Base-by-base conservation (phyloP, 2,888 invertebrate genomes). In the Sminthurinus aureus region DNA sequence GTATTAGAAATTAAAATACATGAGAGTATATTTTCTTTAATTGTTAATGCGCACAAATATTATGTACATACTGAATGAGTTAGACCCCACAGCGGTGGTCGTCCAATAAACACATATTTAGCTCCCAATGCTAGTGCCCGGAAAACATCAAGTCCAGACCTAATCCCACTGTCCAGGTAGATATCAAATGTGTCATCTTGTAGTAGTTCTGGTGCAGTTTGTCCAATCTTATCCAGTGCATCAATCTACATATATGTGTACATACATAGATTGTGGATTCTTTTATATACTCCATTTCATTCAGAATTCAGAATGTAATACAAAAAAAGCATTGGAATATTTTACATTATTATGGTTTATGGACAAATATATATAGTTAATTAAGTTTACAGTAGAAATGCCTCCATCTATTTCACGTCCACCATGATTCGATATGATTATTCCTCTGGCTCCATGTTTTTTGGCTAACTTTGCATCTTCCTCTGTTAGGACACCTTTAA, bases 341-440 rank as follows among this genome's bases (percentile, higher is more conserved):
- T n/a, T n/a, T n/a, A n/a, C n/a, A n/a, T n/a, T n/a, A n/a, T n/a
- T n/a, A n/a, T n/a, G n/a, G n/a, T n/a, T n/a, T n/a, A n/a, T n/a
- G n/a, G n/a, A n/a, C n/a, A n/a, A n/a, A n/a, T n/a, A n/a, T n/a
- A n/a, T n/a, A n/a, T n/a, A n/a, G n/a, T n/a, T n/a, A n/a, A n/a
- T n/a, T n/a, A n/a, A n/a, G n/a, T 75, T 90, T 91, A 96, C 96
- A 83, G 96, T 93, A 13, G 97, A 94, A n/a, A 96, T 95, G 12
- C 95, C 94, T n/a, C 94, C 93, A 90, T 97, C 97, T 64, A 97
- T 91, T 91, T 98, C 98, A 85, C 98, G 92, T 0, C 95, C 98
- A 0, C 98, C 98, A 90, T 98, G 98, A 91, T 98, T 98, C 0
- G 98, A 98, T 4, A 98, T 98, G 85, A 96, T 92, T 83, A 98